These are phyloP conservation scores for Butorides virescens DNA, from an alignment of 2,113 vertebrate species.

Conservation along the genomic window DNA sequence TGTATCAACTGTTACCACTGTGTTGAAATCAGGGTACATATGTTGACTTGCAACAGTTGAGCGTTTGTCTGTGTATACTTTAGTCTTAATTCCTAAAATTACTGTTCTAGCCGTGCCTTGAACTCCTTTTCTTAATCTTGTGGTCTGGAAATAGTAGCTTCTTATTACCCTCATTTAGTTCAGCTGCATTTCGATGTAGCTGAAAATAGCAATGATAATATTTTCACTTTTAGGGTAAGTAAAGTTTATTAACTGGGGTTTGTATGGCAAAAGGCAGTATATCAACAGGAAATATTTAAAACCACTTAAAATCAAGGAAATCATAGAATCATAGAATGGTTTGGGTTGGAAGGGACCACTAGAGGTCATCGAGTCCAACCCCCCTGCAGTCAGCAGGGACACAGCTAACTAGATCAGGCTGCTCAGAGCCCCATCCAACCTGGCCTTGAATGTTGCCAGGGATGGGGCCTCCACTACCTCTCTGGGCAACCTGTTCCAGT, in stretches of 20 bases:
- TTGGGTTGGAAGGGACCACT: too few species aligned
- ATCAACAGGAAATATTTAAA: neutral
- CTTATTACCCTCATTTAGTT: neutral
- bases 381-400: too few species aligned
- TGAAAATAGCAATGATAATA: neutral
- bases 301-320: neutral
- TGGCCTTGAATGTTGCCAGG: too few species aligned
- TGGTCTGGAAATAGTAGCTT: neutral
- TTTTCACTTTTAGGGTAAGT: neutral
- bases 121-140: neutral
- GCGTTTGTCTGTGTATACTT: neutral
- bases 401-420: too few species aligned
- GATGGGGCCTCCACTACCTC: too few species aligned
- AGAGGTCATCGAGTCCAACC: too few species aligned
- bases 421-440: too few species aligned
- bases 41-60: neutral
- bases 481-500: too few species aligned
- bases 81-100: neutral
- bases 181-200: neutral
- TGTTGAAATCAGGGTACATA: neutral
- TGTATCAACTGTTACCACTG: neutral
- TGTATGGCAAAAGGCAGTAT: neutral
- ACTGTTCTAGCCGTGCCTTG: neutral
- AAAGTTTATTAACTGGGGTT: neutral
- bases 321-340: too few species aligned